phyloP scores from a whole-genome alignment of 2,888 invertebrate genomes.

The Chrysolina oricalcia region DNA sequence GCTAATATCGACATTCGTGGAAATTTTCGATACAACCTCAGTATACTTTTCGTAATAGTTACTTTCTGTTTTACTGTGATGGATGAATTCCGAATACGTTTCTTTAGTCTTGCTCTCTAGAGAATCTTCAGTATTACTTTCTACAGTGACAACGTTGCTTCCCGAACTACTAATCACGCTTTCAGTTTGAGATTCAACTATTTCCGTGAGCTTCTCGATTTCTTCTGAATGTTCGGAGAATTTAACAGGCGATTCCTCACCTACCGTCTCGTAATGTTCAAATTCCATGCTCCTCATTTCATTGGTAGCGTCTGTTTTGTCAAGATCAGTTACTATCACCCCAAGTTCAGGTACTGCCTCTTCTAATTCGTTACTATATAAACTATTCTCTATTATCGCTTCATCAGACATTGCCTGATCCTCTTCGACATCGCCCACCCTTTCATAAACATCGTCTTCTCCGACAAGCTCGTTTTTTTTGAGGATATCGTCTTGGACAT shows the following conservation, averaged over 20 bases:
- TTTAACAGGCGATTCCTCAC: conserved; percentile 13
- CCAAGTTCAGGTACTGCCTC: conserved; percentile 17
- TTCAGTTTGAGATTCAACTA: conserved; percentile 26
- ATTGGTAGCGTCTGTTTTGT: conserved; percentile 27
- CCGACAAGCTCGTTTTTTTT: conserved; percentile 52
- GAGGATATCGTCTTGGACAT: conserved; percentile 37
- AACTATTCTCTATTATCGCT: conserved; percentile 47
- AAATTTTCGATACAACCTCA: conserved; percentile 56
- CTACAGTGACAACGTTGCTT: conserved; percentile 22
- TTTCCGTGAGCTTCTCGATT: conserved; percentile 29
- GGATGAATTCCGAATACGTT: conserved; percentile 59
- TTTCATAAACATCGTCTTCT: conserved; percentile 44
- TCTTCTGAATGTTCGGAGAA: neutral
- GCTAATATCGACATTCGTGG: conserved; percentile 51
- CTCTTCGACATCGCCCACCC: conserved; percentile 50
- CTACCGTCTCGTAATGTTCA: conserved; percentile 29
- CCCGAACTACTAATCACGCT: conserved; percentile 8
- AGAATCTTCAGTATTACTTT: conserved; percentile 36
- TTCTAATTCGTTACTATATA: conserved; percentile 36
- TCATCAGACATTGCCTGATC: conserved; percentile 42
- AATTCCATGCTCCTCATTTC: conserved; percentile 34
- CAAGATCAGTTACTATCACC: conserved; percentile 35
- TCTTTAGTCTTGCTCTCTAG: conserved; percentile 48
- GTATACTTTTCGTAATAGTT: conserved; percentile 61
- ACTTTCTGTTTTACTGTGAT: conserved; percentile 59